Evolutionary conservation across 2,888 invertebrate species (phyloP), one percentile per base, ranked within the genome.

Genomic region (Notodonta dromedarius): DNA sequence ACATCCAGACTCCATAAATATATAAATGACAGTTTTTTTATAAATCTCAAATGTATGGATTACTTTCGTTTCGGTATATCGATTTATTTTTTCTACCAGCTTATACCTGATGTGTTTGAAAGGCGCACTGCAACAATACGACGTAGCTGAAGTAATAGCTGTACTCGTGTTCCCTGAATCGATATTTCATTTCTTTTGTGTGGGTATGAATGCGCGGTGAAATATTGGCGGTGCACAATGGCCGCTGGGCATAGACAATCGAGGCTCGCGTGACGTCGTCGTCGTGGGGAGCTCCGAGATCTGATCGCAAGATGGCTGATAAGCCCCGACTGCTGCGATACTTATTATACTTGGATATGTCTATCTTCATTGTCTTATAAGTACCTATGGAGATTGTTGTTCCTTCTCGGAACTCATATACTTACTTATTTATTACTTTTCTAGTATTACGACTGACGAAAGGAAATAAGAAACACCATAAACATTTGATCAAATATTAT

Each of bases 161-260:
- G 59, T 60, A 54, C 53, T 60, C 58, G 58, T 57, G 58, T 71
- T 65, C 70, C 54, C 48, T 69, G 63, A 71, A 67, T 67, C 65
- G 59, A 66, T 67, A 66, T 71, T 69, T 72, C 63, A 65, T 66
- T 64, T 65, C 56, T 75, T 44, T 65, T 63, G 61, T 69, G 57
- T 50, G 57, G 46, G 51, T 35, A 39, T 6, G 13, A 57, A 14
- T 13, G 13, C 50, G 39, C 44, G 48, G 57, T 35, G 48, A 57
- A 35, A 57, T 56, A 56, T 56, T 55, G 55, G 55, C 16, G 55
- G 13, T 5, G 40, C 55, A 55, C 55, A 55, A 55, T 55, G 55
- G 55, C 55, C 40, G 14, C 40, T 16, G 55, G 40, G 40, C 52
- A 52, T 52, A 52, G 52, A 52, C 52, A 52, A 52, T 52, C 52